phyloP scores from a whole-genome alignment of 1,140 invertebrate genomes.

The Euwallacea fornicatus region DNA sequence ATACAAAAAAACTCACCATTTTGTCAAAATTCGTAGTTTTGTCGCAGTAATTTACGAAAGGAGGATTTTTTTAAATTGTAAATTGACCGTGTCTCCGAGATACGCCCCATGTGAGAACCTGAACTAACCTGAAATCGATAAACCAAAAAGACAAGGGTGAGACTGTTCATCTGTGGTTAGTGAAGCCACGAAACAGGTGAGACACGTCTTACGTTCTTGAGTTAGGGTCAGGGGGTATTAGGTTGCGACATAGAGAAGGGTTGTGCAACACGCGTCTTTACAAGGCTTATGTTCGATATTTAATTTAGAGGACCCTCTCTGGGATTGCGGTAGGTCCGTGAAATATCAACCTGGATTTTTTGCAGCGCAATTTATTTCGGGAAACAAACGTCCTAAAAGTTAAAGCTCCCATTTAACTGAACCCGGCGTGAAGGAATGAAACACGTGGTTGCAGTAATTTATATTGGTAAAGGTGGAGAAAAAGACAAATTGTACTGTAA shows the following conservation, averaged over 20 bases:
- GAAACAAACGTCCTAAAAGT: too few species aligned
- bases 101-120: not conserved
- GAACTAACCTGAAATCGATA: conserved; percentile 6
- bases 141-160: not conserved
- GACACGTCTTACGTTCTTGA: conserved; percentile 24
- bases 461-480: conserved; percentile 27
- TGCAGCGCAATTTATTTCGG: too few species aligned
- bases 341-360: too few species aligned
- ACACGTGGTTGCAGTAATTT: conserved; percentile 31
- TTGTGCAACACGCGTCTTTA: conserved; percentile 16
- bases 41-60: not conserved
- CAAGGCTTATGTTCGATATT: not conserved
- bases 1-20: not conserved
- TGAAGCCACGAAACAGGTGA: conserved; percentile 28
- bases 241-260: conserved; percentile 26
- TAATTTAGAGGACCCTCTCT: too few species aligned
- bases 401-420: conserved; percentile 9
- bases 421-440: conserved; percentile 19
- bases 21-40: conserved; percentile 5
- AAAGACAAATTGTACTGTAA: conserved; percentile 31
- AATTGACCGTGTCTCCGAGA: not conserved
- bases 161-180: conserved; percentile 11
- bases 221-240: conserved; percentile 24
- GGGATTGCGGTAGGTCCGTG: too few species aligned
- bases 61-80: not conserved